These are phyloP conservation scores for Sminthopsis crassicaudata DNA, from an alignment of 2,113 vertebrate genomes.

Conservation along the genomic window DNA sequence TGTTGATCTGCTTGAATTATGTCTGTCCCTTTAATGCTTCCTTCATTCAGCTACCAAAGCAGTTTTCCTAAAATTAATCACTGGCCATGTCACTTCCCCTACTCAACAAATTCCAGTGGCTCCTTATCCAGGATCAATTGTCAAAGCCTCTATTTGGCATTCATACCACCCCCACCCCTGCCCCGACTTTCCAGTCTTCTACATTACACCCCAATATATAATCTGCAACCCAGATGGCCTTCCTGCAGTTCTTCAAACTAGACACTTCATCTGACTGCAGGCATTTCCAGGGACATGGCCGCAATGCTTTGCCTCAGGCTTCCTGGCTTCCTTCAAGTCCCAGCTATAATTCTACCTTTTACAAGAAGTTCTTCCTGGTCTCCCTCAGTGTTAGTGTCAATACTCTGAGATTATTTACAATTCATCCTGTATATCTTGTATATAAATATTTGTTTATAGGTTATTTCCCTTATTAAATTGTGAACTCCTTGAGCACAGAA, in stretches of 20 bases:
- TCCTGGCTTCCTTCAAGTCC: too few relatives aligned
- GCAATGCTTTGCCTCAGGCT: background rate
- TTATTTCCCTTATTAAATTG: background rate
- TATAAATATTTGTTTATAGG: background rate
- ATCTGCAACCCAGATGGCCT: background rate
- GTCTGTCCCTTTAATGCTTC: background rate
- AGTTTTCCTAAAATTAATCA: background rate
- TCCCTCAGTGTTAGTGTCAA: background rate
- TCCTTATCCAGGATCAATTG: background rate
- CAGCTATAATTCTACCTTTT: background rate
- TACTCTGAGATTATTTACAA: background rate
- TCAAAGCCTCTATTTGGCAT: background rate
- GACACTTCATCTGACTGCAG: background rate
- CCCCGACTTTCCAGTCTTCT: background rate
- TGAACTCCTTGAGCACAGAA: background rate
- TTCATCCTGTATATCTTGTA: background rate
- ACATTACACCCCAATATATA: too few relatives aligned
- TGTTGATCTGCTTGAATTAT: background rate
- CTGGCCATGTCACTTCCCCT: background rate
- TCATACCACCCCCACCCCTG: background rate
- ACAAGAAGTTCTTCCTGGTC: background rate
- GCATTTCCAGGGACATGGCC: background rate
- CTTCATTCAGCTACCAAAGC: background rate
- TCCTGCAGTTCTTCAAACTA: too few relatives aligned
- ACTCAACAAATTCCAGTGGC: background rate